Conservation (phyloP, 2,797 vertebrate genomes). For the Melanotaenia boesemani region DNA sequence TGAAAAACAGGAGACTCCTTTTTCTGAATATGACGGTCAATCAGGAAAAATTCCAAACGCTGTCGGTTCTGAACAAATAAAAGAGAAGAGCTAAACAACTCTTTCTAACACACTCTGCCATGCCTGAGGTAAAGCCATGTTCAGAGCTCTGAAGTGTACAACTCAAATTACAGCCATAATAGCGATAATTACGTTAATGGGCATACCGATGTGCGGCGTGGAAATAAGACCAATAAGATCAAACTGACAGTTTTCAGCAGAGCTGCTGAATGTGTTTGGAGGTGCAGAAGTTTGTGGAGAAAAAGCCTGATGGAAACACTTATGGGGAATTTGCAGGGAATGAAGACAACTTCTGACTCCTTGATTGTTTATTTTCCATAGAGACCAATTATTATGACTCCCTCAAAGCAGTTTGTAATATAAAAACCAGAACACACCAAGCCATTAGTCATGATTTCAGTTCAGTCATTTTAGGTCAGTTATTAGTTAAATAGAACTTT, state of each 20-base stretch:
- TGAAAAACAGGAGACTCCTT: constrained; percentile 10
- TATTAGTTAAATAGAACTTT: background rate
- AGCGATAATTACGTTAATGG: constrained; percentile 31
- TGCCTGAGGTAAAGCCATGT: constrained; percentile 21
- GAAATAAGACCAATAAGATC: constrained; percentile 9
- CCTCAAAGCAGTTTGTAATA: background rate
- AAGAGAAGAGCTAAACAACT: fast-evolving
- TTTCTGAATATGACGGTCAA: background rate
- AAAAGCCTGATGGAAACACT: constrained; percentile 10
- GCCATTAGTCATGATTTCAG: fast-evolving
- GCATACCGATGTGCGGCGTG: background rate
- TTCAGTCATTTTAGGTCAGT: background rate
- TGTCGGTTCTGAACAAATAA: background rate
- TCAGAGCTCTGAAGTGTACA: constrained; percentile 13
- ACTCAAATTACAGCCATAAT: constrained; percentile 45
- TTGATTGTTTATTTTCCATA: constrained; percentile 2
- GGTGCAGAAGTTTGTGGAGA: background rate
- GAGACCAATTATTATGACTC: background rate
- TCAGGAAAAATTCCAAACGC: background rate
- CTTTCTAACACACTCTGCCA: background rate
- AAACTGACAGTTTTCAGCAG: background rate
- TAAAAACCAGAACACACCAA: background rate
- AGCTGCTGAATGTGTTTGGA: background rate
- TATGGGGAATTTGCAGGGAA: background rate
- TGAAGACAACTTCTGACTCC: constrained; percentile 5